phyloP scores from a whole-genome alignment of 2,113 vertebrate genomes.

The Colaptes auratus region DNA sequence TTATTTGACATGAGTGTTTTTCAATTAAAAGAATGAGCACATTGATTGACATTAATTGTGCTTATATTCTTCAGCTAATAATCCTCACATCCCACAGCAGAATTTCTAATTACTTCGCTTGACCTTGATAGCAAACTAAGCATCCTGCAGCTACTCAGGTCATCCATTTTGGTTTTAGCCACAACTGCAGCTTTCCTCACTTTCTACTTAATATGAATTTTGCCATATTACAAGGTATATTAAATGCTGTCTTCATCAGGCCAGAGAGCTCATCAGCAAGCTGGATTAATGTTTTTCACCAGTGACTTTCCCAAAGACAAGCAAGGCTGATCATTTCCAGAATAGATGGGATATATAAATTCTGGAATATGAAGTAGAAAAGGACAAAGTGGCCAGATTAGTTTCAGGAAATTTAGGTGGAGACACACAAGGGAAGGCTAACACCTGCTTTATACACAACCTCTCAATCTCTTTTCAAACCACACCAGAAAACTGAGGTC shows the following conservation, averaged over 20 bases:
- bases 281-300: neutral
- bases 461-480: neutral
- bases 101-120: slow-evolving; percentile 8
- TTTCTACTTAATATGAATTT: neutral
- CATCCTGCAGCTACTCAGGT: neutral
- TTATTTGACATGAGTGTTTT: slow-evolving; percentile 50
- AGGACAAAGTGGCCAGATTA: neutral
- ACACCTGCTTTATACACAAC: neutral
- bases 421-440: neutral
- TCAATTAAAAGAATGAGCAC: slow-evolving; percentile 19
- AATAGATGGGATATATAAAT: neutral
- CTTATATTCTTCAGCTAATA: neutral
- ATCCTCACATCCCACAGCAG: neutral
- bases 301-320: neutral
- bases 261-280: neutral
- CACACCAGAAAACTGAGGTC: neutral
- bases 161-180: neutral
- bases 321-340: neutral
- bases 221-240: neutral
- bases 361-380: neutral
- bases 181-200: neutral
- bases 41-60: slow-evolving; percentile 17
- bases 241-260: neutral
- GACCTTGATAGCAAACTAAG: slow-evolving; percentile 12
- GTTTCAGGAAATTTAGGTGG: neutral